phyloP scores from a whole-genome alignment of 2,888 invertebrate species.

The Chrysomela aeneicollis region DNA sequence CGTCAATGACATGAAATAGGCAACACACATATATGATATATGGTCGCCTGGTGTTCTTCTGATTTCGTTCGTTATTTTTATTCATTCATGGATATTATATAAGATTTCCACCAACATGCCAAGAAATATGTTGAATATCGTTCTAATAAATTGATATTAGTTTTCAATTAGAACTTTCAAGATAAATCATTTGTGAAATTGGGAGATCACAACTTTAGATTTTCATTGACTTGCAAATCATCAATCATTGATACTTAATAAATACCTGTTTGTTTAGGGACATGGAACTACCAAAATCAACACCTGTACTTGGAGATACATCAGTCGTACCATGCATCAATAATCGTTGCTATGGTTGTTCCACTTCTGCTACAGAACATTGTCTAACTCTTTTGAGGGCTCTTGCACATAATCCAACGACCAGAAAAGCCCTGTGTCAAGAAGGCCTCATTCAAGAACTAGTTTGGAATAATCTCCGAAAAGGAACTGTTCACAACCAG shows the following conservation, averaged over 20 bases:
- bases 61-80: no score
- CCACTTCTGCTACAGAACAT: conserved; percentile 91
- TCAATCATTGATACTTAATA: not conserved
- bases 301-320: conserved; percentile 58
- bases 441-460: conserved; percentile 89
- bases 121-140: no score
- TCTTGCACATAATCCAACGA: conserved; percentile 80
- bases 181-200: no score
- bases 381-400: conserved; percentile 91
- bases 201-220: no score
- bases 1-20: no score
- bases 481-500: conserved; percentile 81
- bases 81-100: no score
- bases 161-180: no score
- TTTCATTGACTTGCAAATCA: not conserved
- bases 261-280: conserved; percentile 61
- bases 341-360: conserved; percentile 85
- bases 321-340: conserved; percentile 52
- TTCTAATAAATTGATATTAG: no score
- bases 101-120: no score
- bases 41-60: no score
- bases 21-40: no score
- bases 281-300: conserved; percentile 55
- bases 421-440: conserved; percentile 78
- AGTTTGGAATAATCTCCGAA: conserved; percentile 88